Evolutionary conservation across 2,888 invertebrate species (phyloP), one percentile per base, ranked within the genome.

Genomic region (Watsonalla cultraria): DNA sequence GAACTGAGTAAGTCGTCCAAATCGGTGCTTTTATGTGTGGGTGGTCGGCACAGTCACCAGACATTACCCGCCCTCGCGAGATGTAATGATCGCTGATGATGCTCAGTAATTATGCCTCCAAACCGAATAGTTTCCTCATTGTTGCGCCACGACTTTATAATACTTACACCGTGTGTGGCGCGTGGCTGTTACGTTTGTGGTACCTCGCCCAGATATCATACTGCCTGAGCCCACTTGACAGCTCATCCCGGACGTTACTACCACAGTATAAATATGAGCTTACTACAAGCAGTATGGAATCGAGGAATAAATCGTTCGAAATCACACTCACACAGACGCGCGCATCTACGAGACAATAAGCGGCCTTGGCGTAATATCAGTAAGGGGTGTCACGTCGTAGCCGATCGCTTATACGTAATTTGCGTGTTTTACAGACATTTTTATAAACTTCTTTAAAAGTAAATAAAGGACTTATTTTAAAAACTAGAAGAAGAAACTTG

Each of bases 21-120:
- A 15, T 14, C 37, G 7, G 48, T 37, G 37, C 13, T 52, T 51
- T 53, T 48, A 54, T 50, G 51, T 54, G 69, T 78, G 81, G 79
- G 85, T 87, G 86, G 87, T 74, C 79, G 63, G 60, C 61, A 39
- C 37, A 62, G 68, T 70, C 70, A 67, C 70, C 76, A 75, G 62
- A 62, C 62, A 64, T 73, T 66, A 59, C 65, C 66, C 62, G 60
- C 60, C 58, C 51, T 51, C 56, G 55, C 53, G 54, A 54, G 61
- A 64, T 64, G 76, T 81, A 84, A 86, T 84, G 82, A 78, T 71
- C 71, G 64, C 76, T 80, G 84, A 80, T 85, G 86, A 80, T 80
- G 76, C 37, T 61, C 66, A 64, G 82, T 87, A 86, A 89, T 88
- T 87, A 88, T 76, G 78, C 72, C 76, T 73, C 70, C 66, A 72